Conservation (phyloP, 2,888 invertebrate species). For the Noctua comes region DNA sequence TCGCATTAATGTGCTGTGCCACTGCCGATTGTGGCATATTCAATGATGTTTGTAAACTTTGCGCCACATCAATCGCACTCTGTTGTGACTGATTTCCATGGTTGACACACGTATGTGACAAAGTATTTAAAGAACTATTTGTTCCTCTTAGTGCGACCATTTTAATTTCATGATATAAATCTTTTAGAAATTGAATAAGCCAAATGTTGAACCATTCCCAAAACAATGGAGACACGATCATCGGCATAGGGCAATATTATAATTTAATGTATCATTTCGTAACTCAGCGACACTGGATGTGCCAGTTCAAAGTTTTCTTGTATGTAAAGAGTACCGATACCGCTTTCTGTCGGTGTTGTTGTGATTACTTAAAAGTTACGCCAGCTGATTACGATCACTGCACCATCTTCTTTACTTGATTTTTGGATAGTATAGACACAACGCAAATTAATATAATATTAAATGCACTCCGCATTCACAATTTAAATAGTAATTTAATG, state of each 20-base stretch:
- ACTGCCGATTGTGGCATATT: conserved; percentile 80
- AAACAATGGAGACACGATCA: conserved; percentile 84
- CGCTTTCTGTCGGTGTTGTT: conserved; percentile 39
- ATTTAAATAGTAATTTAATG: conserved; percentile 87
- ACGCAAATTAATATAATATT: conserved; percentile 75
- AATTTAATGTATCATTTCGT: conserved; percentile 52
- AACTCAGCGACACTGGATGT: conserved; percentile 34
- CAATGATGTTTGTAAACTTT: conserved; percentile 82
- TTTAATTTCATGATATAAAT: conserved; percentile 88
- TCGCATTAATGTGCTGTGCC: conserved; percentile 76
- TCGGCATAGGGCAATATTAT: conserved; percentile 77
- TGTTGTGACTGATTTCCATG: conserved; percentile 81
- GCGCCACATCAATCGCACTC: conserved; percentile 79
- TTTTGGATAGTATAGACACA: conserved; percentile 70
- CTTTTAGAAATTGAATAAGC: conserved; percentile 86
- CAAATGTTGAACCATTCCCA: conserved; percentile 89
- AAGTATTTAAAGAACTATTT: conserved; percentile 79
- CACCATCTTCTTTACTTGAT: conserved; percentile 68
- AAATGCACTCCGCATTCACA: conserved; percentile 83
- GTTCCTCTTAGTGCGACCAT: conserved; percentile 87
- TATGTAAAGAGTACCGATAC: conserved; percentile 15
- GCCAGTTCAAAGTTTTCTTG: conserved; percentile 27
- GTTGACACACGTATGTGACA: conserved; percentile 80
- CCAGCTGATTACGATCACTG: conserved; percentile 67
- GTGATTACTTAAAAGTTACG: conserved; percentile 41